Base-by-base conservation (phyloP, 2,113 vertebrate species). In the Colossoma macropomum region DNA sequence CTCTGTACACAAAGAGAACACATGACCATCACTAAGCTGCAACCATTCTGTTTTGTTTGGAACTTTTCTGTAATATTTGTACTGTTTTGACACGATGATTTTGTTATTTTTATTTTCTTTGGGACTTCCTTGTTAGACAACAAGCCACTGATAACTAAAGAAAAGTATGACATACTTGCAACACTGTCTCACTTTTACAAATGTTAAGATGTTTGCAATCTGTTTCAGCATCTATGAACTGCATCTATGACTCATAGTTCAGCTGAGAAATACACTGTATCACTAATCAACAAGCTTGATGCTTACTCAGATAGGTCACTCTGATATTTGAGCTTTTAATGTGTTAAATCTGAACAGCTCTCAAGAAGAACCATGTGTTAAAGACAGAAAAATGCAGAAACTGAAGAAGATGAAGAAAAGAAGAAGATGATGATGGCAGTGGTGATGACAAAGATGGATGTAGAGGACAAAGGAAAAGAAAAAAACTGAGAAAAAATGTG, bases 1-100 rank as follows among this genome's bases (percentile, higher is more conserved):
- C 98, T 92, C 98, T 99, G 86, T 73, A 94, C 93, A 91, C 83
- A 91, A 85, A 85, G 13, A 62, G 13, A 84, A 38, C 16, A 38
- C 41, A 45, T 45, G 41, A 45, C 41, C 41, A 45, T 45, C 41
- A 45, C 41, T 9, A 45, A 1, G 5, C 1, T 45, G 41, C 4
- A 45, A 11, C 10, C 41, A 9, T 11, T 81, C 16, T 19, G 12
- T 54, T 50, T 56, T 48, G 10, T 7, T 52, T 52, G 2, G 15
- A 52, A 19, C 13, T 62, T n/a, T 71, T n/a, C 41, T 60, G 12
- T 48, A 25, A n/a, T 60, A 30, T 45, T 72, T 63, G 68, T 25
- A 9, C 3, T 65, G 50, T n/a, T 80, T 25, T 63, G 27, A 12
- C 2, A 5, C 21, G 28, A 38, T 66, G 17, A 25, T 6, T 23